Base-by-base conservation (phyloP, 2,888 invertebrate genomes). In the Sussaba pulchella region DNA sequence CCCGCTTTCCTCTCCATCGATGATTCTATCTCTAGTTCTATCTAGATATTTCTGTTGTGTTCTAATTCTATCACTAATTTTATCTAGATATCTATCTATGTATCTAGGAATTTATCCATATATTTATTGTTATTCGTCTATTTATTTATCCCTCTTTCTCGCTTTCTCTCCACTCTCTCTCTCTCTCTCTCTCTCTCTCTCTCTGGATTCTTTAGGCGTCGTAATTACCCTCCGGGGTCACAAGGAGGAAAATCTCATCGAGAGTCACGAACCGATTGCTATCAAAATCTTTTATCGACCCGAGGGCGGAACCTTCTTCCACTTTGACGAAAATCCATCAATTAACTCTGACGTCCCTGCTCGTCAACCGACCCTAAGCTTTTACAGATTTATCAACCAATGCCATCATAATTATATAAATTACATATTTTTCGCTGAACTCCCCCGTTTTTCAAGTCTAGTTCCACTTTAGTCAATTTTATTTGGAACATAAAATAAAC, bases 201-300 rank as follows among this genome's bases (percentile, higher is more conserved):
- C 26, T 57, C 54, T 70, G n/a, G n/a, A n/a, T 26, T 31, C 57
- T 14, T 19, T 52, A 52, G 14, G 45, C 71, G 59, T 36, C 39
- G 45, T 71, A 59, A 71, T 71, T 71, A 59, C 47, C 59, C 71
- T 21, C 59, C 1, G 59, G 59, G 47, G 36, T 12, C 36, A 10
- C 57, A 47, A 21, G 10, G 17, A 45, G 71, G 12, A 19, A 45
- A 47, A 57, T 57, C 21, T 50, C 39, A 21, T 52, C 50, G 66
- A 67, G 50, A n/a, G 50, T 17, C 47, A 36, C 12, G 17, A 50
- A 12, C 36, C 66, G 66, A 66, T 66, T 66, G 26, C 0, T 54
- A 54, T 57, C 57, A 57, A 57, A 43, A 26, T 26, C 31, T 31
- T 14, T n/a, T 8, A 6, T 14, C 26, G 31, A 26, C 26, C 4